Evolutionary conservation across 2,888 invertebrate genomes (phyloP), one percentile per base, ranked within the genome.

Genomic region (Acheta domesticus): DNA sequence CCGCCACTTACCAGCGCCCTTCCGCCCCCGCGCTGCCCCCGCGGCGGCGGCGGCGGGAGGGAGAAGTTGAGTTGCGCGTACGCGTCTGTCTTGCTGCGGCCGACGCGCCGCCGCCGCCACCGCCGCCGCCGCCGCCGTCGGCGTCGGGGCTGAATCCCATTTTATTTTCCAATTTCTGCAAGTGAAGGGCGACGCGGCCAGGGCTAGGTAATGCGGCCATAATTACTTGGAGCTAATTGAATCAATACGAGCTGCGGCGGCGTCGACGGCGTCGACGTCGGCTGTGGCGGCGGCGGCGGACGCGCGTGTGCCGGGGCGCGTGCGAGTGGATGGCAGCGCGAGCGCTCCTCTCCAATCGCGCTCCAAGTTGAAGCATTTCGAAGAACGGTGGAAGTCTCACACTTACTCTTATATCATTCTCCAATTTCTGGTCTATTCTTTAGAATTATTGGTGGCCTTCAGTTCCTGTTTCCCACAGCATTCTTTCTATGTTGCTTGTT

Each of bases 21-120:
- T 62, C 14, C 62, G 14, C 62, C 16, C 62, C n/a, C 62, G 62
- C 62, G 16, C 16, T 62, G 62, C 16, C 62, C 16, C 62, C n/a
- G 62, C 14, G 62, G 62, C 16, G n/a, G 62, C 16, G 14, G 62
- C n/a, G 62, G 62, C 14, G 62, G 62, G 62, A 62, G n/a, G 62
- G 62, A 62, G 62, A 62, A 62, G 62, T 62, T 62, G 62, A 62
- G 62, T 62, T 19, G 62, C n/a, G 62, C 62, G 62, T 62, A 62
- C 62, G 62, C 62, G 62, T 62, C 62, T 62, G 62, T 62, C 62
- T 62, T 62, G 62, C 62, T 62, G 62, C 62, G 62, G 62, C 62
- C 62, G 62, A 62, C 62, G 62, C n/a, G 62, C 62, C 8, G 62
- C 62, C 8, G 36, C 62, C 62, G n/a, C n/a, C n/a, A n/a, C 62